Base-by-base conservation (phyloP, 37 sponge, comb jelly and placozoan species). In the Halisarca cf. caerulea region DNA sequence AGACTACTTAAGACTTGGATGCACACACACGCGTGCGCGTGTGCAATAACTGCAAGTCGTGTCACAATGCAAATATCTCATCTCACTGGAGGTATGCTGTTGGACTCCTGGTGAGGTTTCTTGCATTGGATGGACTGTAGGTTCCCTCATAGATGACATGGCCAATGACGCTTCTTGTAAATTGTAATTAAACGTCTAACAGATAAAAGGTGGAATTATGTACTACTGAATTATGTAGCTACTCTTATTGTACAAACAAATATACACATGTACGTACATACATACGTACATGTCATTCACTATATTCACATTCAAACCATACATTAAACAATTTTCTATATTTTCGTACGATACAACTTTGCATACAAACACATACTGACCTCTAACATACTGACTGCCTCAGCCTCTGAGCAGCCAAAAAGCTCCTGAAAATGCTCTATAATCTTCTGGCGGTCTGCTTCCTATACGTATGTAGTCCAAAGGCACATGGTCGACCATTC, bases 321-420 rank as follows among this genome's bases (percentile, higher is more conserved):
- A n/a, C n/a, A n/a, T n/a, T n/a, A n/a, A n/a, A n/a, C n/a, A n/a
- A 8, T n/a, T 27, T 25, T 27, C 23, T 8, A 59, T 25, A 59
- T 25, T 59, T 27, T 25, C 23, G 25, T 54, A 5, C 60, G 25
- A n/a, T 18, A 54, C 15, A 27, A 59, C 60, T 2, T n/a, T 59
- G 25, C 7, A 59, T 2, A 6, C 60, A 25, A 2, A 68, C 69
- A n/a, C 35, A 34, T 68, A 68, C 81, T 27, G 6, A 58, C 81
- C 30, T 81, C 81, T 32, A 81, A 44, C 24, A 36, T 24, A 4
- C 54, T 57, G 23, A 1, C 25, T 20, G 84, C 84, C 39, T 84
- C 84, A 72, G 55, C 24, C 28, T 57, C 59, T 1, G 59, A 70
- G 84, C 4, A 39, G 14, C 84, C 84, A 72, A 84, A 72, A 4